Percentiles rank a stretch among this genome's conserved stretches.
These are phyloP conservation scores for Otus sunia DNA, from an alignment of 2,113 vertebrate species.

Conservation along the genomic window DNA sequence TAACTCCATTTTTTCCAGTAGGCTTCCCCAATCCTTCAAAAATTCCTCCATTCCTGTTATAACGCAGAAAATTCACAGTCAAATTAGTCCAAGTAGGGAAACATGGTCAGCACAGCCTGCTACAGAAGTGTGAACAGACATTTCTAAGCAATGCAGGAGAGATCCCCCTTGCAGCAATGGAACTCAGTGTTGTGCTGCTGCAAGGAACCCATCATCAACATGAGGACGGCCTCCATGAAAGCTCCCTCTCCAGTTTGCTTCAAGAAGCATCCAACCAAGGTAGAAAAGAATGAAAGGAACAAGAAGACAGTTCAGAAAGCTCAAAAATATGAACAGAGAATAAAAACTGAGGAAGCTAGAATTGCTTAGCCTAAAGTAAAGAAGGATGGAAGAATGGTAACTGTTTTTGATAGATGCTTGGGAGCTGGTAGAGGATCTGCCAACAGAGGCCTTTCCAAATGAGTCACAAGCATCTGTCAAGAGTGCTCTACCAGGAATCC, in stretches of 20 bases:
- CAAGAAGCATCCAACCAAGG: neutral
- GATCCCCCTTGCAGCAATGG: neutral
- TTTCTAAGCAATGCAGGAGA: neutral
- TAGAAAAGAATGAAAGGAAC: neutral
- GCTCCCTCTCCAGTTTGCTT: neutral
- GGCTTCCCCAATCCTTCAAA: neutral
- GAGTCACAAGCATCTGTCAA: neutral
- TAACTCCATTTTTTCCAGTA: neutral
- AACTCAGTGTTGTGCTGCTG: neutral
- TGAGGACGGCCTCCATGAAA: fast-evolving
- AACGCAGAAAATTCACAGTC: neutral
- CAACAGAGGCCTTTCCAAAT: neutral
- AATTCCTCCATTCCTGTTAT: neutral
- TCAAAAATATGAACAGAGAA: neutral
- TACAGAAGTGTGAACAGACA: neutral
- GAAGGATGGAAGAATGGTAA: neutral
- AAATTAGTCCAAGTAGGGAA: neutral
- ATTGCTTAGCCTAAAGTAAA: neutral
- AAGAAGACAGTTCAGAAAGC: neutral
- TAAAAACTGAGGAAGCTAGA: neutral
- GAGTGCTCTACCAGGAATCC: neutral
- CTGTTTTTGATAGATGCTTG: neutral
- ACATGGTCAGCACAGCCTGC: neutral
- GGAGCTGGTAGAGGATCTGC: neutral
- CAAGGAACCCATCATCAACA: neutral